A percentile compares a stretch with the other conserved stretches of the same genome.
phyloP scores from a whole-genome alignment of 2,888 invertebrate genomes.

The Chloromyia formosa region DNA sequence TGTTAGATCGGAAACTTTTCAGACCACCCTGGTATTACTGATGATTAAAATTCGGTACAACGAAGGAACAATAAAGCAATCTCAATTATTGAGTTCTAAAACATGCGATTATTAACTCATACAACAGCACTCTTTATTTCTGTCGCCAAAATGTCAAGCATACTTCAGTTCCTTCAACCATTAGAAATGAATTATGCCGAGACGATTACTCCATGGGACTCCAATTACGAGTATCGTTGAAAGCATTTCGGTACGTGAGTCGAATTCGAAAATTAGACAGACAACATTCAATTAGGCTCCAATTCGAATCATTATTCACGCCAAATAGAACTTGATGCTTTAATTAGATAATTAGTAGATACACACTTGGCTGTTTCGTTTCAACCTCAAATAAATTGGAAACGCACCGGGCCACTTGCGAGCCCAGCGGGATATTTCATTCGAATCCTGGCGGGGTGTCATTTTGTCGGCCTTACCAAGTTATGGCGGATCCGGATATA shows the following conservation, averaged over 20 bases:
- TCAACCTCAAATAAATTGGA: not conserved
- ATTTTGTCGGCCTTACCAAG: not conserved
- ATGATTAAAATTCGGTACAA: no score
- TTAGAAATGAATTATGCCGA: not conserved
- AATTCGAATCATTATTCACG: constrained; percentile 38
- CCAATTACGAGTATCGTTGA: not conserved
- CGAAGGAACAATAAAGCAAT: no score
- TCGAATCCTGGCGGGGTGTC: not conserved
- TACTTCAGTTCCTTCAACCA: not conserved
- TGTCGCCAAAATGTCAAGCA: no score
- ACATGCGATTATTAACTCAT: no score
- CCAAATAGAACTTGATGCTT: constrained; percentile 14
- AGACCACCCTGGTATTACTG: not conserved
- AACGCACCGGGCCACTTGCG: not conserved
- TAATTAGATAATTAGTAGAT: constrained; percentile 42
- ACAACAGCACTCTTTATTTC: no score
- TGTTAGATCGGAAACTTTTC: not conserved
- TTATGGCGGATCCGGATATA: not conserved
- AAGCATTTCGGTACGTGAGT: constrained; percentile 16
- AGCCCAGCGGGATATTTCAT: not conserved
- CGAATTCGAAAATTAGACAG: constrained; percentile 18
- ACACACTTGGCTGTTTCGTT: not conserved
- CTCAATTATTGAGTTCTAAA: no score
- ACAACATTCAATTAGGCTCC: constrained; percentile 34
- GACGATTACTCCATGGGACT: not conserved